phyloP scores from a whole-genome alignment of 2,113 vertebrate species.

The Hylia prasina region DNA sequence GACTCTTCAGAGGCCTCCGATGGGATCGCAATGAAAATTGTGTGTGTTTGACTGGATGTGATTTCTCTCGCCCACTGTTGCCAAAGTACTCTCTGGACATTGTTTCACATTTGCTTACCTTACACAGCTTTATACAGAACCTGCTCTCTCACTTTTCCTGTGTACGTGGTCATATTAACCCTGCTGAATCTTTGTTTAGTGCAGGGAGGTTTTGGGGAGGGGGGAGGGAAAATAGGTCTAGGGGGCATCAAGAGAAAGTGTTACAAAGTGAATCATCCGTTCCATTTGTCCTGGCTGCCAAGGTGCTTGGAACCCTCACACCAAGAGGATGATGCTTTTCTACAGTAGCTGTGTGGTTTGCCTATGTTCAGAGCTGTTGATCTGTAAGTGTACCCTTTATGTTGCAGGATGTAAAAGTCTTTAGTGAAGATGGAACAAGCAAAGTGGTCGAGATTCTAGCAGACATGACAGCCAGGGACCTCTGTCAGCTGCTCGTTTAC shows the following conservation, averaged over 20 bases:
- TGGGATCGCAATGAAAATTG: background rate
- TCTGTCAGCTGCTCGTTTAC: slow-evolving; percentile 97
- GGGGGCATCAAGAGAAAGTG: background rate
- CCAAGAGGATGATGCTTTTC: background rate
- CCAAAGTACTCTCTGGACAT: background rate
- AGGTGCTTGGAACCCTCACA: background rate
- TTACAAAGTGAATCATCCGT: slow-evolving; percentile 12
- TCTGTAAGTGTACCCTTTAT: slow-evolving; percentile 54
- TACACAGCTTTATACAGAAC: background rate
- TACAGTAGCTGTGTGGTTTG: background rate
- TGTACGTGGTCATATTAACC: background rate
- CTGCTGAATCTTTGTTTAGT: slow-evolving; percentile 2
- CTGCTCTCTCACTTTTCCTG: background rate
- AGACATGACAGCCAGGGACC: slow-evolving; percentile 94
- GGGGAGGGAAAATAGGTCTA: background rate
- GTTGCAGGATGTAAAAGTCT: slow-evolving; percentile 95
- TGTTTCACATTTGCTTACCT: background rate
- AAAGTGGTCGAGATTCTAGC: slow-evolving; percentile 95
- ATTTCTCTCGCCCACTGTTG: background rate
- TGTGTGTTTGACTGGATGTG: background rate
- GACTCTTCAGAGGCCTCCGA: background rate
- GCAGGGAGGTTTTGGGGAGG: slow-evolving; percentile 3
- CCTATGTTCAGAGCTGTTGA: slow-evolving; percentile 17
- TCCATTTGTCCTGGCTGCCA: slow-evolving; percentile 23
- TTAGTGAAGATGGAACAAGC: slow-evolving; percentile 92